Conservation (phyloP, 2,113 vertebrate species). For the Proteles cristata region DNA sequence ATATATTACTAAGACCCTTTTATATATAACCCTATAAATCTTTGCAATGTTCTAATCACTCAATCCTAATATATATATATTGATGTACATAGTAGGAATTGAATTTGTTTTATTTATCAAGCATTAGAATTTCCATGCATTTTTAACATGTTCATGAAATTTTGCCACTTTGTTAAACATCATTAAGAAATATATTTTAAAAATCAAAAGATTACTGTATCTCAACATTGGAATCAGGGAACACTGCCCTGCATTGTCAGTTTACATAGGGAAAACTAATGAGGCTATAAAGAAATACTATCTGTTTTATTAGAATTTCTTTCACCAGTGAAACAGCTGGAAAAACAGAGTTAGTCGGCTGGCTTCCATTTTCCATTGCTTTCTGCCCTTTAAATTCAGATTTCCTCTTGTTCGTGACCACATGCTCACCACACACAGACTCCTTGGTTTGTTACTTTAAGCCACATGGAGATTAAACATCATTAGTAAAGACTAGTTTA, state of each 20-base stretch:
- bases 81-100: background rate
- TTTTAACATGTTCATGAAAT: constrained; percentile 41
- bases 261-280: constrained; percentile 82
- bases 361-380: constrained; percentile 82
- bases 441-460: constrained; percentile 75
- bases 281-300: constrained; percentile 83
- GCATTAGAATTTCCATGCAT: background rate
- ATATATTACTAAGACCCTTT: constrained; percentile 6
- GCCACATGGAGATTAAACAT: constrained; percentile 77
- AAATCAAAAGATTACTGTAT: constrained; percentile 66
- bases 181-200: constrained; percentile 63
- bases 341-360: constrained; percentile 83
- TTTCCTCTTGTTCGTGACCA: constrained; percentile 79
- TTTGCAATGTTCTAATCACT: constrained; percentile 50
- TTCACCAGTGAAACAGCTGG: constrained; percentile 83
- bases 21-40: constrained; percentile 49
- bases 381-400: constrained; percentile 78
- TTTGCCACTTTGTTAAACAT: constrained; percentile 59
- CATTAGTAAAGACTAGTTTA: constrained; percentile 74
- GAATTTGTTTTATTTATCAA: constrained; percentile 4
- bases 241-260: constrained; percentile 80
- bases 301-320: constrained; percentile 81
- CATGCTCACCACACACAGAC: constrained; percentile 73
- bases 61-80: background rate
- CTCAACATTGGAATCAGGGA: constrained; percentile 60